Evolutionary conservation across 2,113 vertebrate species (phyloP), one percentile per base, ranked within the genome.

Genomic region (Lagopus leucura): DNA sequence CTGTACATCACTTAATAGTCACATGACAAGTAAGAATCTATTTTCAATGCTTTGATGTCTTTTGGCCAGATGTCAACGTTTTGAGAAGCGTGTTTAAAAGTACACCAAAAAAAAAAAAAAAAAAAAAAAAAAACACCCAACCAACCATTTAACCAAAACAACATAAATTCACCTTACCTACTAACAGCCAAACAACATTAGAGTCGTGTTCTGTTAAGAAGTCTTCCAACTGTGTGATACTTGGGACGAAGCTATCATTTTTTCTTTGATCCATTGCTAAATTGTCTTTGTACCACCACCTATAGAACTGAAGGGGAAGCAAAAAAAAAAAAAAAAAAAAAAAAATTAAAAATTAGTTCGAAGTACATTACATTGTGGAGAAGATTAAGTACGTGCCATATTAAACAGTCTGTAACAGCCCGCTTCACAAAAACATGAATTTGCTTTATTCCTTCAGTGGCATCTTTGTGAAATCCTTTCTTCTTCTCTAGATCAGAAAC

Each of bases 141-240:
- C 17, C 55, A 32, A 83, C 11, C 4, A 63, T 34, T 74, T 17
- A 91, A 60, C 25, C 36, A 87, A 76, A 85, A 70, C 14, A 87
- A 60, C 94, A 96, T 5, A 81, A n/a, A 90, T 81, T 77, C 17
- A 84, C 94, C 97, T 97, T 96, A 99, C 99, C 99, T 94, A 99
- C 99, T 74, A 99, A 98, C 13, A 99, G 98, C 99, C 99, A 99
- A 89, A 99, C 99, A 90, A 99, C 98, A 86, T 99, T 99, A 30
- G 99, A 99, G 97, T 99, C 97, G 86, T 98, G 99, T 88, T 99
- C 98, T 94, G 67, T 98, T 21, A 99, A 98, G 96, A 98, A 99
- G 55, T 98, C 96, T 97, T 99, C 99, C 94, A 99, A 83, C 16
- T 99, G 98, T 1, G 95, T 98, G 10, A 98, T 97, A 96, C 98